These are phyloP conservation scores for Nestor notabilis DNA, from an alignment of 2,113 vertebrate species.

Conservation along the genomic window DNA sequence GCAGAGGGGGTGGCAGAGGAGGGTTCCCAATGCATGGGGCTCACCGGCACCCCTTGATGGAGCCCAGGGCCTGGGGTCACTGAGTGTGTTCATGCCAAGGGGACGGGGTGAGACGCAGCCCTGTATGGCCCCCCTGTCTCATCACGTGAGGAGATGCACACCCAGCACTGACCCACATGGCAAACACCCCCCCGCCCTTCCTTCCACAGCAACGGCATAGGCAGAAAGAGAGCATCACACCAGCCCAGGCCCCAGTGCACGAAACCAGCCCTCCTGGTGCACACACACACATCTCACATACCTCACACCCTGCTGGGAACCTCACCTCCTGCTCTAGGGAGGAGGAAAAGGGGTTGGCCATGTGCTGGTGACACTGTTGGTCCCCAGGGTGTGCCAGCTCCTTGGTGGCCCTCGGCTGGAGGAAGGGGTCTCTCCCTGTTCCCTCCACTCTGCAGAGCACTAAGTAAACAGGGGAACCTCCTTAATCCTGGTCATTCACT, in stretches of 20 bases:
- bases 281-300: background rate
- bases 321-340: background rate
- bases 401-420: background rate
- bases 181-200: slow-evolving; percentile 7
- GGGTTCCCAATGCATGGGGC: background rate
- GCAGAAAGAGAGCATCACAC: background rate
- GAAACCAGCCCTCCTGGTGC: background rate
- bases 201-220: background rate
- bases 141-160: fast-evolving
- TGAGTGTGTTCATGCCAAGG: fast-evolving
- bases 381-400: background rate
- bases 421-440: background rate
- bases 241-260: background rate
- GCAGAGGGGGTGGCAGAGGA: background rate
- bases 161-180: background rate
- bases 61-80: fast-evolving
- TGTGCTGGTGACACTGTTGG: background rate
- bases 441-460: background rate
- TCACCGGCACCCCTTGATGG: background rate
- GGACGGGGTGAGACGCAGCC: background rate
- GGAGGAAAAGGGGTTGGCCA: background rate
- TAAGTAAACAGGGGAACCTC: slow-evolving; percentile 1
- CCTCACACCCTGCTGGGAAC: background rate
- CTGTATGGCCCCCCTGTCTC: background rate
- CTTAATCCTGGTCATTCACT: slow-evolving; percentile 39